Evolutionary conservation across 2,113 vertebrate species (phyloP).

Genomic region (Lycaon pictus): DNA sequence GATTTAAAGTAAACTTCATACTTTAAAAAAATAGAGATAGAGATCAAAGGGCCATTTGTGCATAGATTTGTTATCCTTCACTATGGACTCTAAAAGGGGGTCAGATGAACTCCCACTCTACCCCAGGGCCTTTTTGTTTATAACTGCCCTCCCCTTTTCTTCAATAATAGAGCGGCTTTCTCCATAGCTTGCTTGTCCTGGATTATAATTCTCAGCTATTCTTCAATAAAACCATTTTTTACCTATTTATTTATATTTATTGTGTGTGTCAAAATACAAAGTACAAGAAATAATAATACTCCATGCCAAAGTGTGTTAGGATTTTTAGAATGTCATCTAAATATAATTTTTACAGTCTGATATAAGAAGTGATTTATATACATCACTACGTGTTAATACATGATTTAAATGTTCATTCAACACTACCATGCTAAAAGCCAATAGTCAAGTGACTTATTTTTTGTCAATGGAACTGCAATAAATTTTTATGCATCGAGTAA

Average conservation of each 20-base stretch:
- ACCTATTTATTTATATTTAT: not conserved
- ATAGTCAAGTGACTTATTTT: not conserved
- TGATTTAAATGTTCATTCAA: constrained; percentile 26
- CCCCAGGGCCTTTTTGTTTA: not conserved
- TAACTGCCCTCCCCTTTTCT: not conserved
- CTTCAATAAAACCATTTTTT: not conserved
- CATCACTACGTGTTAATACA: not conserved
- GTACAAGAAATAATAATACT: not conserved
- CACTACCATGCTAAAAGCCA: not conserved
- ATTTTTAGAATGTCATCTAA: not conserved
- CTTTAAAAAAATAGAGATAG: not conserved
- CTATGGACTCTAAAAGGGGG: not conserved
- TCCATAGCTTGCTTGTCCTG: not conserved
- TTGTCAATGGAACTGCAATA: not conserved
- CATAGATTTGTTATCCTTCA: not conserved
- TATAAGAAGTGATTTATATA: not conserved
- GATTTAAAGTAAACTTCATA: not conserved
- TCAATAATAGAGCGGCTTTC: not conserved
- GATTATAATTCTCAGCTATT: not conserved
- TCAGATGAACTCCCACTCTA: not conserved
- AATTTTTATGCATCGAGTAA: constrained; percentile 18
- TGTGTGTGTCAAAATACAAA: not conserved
- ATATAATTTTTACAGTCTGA: not conserved
- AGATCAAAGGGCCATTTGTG: not conserved
- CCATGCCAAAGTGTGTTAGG: not conserved